Conservation (phyloP, 2,888 invertebrate species). For the Caenorhabditis sulstoni region DNA sequence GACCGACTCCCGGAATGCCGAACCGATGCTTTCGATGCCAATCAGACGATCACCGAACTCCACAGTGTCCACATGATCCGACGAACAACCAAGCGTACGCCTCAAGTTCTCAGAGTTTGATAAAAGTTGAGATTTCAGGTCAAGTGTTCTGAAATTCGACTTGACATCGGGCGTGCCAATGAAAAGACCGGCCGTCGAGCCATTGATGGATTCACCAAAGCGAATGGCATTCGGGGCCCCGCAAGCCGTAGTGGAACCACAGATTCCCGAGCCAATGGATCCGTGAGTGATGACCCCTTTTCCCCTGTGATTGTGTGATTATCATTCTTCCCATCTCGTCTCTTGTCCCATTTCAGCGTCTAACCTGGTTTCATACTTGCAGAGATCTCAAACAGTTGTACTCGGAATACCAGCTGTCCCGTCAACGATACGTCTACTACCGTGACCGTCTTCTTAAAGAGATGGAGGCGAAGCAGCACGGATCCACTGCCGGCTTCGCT, state of each 20-base stretch:
- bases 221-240: conserved; percentile 24
- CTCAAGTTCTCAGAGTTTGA: neutral
- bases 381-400: conserved; percentile 78
- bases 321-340: conserved; percentile 12
- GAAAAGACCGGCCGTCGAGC: conserved; percentile 55
- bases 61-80: conserved; percentile 75
- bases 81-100: conserved; percentile 30
- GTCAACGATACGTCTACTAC: conserved; percentile 78
- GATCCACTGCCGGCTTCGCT: conserved; percentile 50
- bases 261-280: conserved; percentile 74
- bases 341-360: conserved; percentile 28
- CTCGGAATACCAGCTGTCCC: conserved; percentile 76
- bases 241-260: conserved; percentile 66
- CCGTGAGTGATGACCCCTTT: conserved; percentile 62
- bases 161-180: conserved; percentile 51
- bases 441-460: conserved; percentile 78
- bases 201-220: conserved; percentile 44
- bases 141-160: conserved; percentile 62
- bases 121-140: neutral
- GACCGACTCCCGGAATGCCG: conserved; percentile 77
- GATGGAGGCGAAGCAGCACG: conserved; percentile 66
- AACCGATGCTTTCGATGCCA: conserved; percentile 77
- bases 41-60: conserved; percentile 75
- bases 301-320: neutral
- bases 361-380: conserved; percentile 27